These are phyloP conservation scores for Notarius lentiginosus DNA, from an alignment of 2,113 vertebrate genomes.

Conservation along the genomic window DNA sequence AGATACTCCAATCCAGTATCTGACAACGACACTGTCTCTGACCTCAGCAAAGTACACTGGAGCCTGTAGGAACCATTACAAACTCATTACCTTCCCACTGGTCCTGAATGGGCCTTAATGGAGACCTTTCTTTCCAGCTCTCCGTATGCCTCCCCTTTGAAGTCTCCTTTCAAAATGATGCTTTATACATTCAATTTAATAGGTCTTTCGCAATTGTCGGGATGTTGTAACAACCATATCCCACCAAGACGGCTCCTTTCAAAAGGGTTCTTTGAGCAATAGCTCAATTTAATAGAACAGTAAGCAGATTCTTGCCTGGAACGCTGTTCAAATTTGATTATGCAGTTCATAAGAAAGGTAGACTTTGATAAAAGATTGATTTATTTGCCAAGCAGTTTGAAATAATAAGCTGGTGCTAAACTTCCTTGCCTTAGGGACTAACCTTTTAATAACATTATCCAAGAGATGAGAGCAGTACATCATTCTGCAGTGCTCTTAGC, in stretches of 20 bases:
- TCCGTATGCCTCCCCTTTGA: constrained; percentile 50
- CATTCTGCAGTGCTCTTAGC: constrained; percentile 47
- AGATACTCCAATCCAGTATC: not conserved
- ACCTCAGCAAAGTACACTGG: constrained; percentile 26
- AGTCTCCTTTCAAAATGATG: constrained; percentile 60
- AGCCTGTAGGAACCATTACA: constrained; percentile 34
- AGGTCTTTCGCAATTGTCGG: constrained; percentile 61
- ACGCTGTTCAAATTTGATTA: constrained; percentile 76
- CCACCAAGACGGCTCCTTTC: constrained; percentile 62
- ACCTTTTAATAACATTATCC: constrained; percentile 75
- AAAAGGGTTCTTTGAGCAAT: constrained; percentile 64
- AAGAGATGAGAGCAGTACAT: constrained; percentile 70
- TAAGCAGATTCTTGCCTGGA: constrained; percentile 67
- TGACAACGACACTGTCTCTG: constrained; percentile 18
- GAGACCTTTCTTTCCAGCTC: constrained; percentile 37
- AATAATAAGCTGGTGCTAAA: constrained; percentile 76
- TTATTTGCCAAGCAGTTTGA: constrained; percentile 73
- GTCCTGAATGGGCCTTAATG: constrained; percentile 50
- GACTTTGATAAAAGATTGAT: constrained; percentile 77
- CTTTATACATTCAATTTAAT: constrained; percentile 64
- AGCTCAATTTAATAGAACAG: constrained; percentile 73
- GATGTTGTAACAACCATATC: constrained; percentile 64
- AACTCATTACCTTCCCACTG: constrained; percentile 51
- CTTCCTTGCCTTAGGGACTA: constrained; percentile 62
- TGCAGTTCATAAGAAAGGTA: constrained; percentile 68